Base-by-base conservation (phyloP, 2,888 invertebrate genomes). In the Anarsia innoxiella region DNA sequence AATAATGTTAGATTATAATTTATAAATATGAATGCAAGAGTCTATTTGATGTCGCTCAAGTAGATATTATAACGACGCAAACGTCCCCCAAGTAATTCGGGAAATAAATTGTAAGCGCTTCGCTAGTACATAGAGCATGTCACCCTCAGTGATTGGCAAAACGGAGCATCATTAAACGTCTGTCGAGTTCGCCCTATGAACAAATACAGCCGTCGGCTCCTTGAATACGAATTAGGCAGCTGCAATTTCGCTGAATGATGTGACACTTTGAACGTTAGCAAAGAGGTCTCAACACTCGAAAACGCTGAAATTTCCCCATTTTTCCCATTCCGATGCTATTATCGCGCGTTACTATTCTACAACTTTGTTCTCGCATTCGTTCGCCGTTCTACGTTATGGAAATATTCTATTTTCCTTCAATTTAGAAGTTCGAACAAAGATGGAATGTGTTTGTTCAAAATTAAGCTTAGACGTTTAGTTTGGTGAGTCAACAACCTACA, bases 221-320 rank as follows among this genome's bases (percentile, higher is more conserved):
- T 26, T 33, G 33, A 33, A 33, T 33, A 33, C 33, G 33, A 33
- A 33, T 33, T 33, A 33, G 33, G 33, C 15, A 25, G 33, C 32
- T 33, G 26, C 33, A 33, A 33, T 33, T 26, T 26, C 26, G 33
- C 33, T 33, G 33, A 33, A 33, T 33, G 33, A 33, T 33, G 33
- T 33, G 33, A 33, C 33, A 33, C 33, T 33, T 26, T n/a, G 25
- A 33, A 33, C 33, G 33, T 23, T 23, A 13, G 15, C 25, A 12
- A 32, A n/a, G n/a, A 23, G 32, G 13, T 25, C 33, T 16, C 26
- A 13, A 5, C 15, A 14, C 26, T 33, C 26, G 26, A 14, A 15
- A 26, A 26, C 25, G 33, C 26, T 14, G 2, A 12, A 13, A n/a
- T 30, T 16, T 14, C 3, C 10, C 15, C 14, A 15, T 33, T 33